A percentile compares a stretch with the other conserved stretches of the same genome.
Conservation (phyloP, 2,797 vertebrate genomes). For the Astyanax mexicanus region DNA sequence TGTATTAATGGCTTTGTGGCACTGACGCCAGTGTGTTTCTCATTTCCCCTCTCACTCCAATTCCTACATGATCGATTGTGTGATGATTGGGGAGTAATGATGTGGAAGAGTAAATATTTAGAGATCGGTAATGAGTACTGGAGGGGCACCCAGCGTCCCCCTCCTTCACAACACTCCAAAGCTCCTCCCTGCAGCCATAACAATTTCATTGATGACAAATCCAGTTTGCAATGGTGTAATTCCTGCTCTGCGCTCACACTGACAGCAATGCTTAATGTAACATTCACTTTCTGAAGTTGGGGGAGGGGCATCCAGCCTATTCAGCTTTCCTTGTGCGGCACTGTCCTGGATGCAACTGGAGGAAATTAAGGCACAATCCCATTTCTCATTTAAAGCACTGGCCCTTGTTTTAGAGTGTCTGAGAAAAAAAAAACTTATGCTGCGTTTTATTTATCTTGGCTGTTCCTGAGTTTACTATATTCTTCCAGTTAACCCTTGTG, state of each 20-base stretch:
- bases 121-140: conserved; percentile 59
- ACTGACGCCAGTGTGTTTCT: conserved; percentile 55
- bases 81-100: conserved; percentile 63
- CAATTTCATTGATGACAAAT: conserved; percentile 60
- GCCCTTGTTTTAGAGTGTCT: too few species aligned
- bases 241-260: conserved; percentile 29
- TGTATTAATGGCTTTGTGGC: conserved; percentile 46
- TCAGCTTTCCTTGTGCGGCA: conserved; percentile 35
- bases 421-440: too few species aligned
- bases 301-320: neutral
- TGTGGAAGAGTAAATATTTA: conserved; percentile 64
- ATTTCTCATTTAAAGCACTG: too few species aligned
- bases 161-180: conserved; percentile 31
- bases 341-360: conserved; percentile 12
- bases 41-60: conserved; percentile 53
- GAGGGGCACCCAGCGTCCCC: conserved; percentile 37
- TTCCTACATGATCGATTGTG: conserved; percentile 54
- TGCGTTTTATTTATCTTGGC: too few species aligned
- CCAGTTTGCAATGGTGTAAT: conserved; percentile 44
- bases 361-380: too few species aligned
- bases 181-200: conserved; percentile 60
- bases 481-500: too few species aligned
- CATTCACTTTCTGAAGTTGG: conserved; percentile 26
- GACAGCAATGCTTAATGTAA: conserved; percentile 38
- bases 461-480: too few species aligned